Base-by-base conservation (phyloP, 1,140 invertebrate species). In the Procambarus clarkii region DNA sequence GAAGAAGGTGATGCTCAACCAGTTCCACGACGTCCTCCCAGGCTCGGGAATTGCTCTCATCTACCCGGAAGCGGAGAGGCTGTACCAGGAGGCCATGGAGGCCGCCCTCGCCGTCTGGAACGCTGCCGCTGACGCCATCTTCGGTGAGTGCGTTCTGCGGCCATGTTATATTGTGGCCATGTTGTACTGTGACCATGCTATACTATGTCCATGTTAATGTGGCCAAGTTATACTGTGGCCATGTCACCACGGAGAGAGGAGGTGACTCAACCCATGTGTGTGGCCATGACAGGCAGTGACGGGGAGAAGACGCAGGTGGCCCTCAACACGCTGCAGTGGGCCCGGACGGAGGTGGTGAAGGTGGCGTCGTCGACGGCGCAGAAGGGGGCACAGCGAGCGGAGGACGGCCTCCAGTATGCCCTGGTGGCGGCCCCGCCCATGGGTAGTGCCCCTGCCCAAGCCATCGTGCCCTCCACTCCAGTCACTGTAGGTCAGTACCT, bases 311-410 rank as follows among this genome's bases (percentile, higher is more conserved):
- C 60, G n/a, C 18, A 64, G 44, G 77, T 92, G 3, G 74, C 88
- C 15, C 2, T 93, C 11, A 93, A 93, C 81, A 92, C 92, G 15
- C 83, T 93, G n/a, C 93, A 90, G 15, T 93, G 93, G 93, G 8
- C 54, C 3, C 64, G 93, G 58, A 81, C 44, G 3, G 86, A 93
- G 15, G 64, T 93, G 45, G 78, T 93, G 21, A 79, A 84, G 64
- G 15, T 85, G n/a, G 18, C 50, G 3, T 58, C 50, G 15, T 21
- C 60, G 2, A 21, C 5, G 3, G 80, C n/a, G 46, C 44, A 24
- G 45, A 0, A 64, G 50, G 5, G 11, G 5, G 50, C 50, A 64
- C 3, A 15, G 18, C 13, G 15, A 3, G 60, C 3, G 0, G 18
- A 18, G 15, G 60, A 64, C 9, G 15, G 9, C 60, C 15, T 15